A percentile compares a stretch with the other conserved stretches of the same genome.
Evolutionary conservation across 1,140 invertebrate species (phyloP).

Genomic region (Anadara kagoshimensis): DNA sequence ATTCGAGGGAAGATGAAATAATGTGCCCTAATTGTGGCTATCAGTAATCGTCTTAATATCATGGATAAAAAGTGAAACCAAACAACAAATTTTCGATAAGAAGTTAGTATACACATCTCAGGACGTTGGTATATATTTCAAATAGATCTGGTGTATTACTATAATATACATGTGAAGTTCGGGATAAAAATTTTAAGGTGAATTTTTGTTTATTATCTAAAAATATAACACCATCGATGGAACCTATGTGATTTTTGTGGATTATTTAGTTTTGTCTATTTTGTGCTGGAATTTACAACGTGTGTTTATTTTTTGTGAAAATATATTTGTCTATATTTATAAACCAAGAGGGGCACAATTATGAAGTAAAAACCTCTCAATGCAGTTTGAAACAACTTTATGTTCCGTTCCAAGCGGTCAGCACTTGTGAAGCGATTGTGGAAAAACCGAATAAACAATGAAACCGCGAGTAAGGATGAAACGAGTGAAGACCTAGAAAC

Average conservation of each 20-base stretch:
- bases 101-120: no score
- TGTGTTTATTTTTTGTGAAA: neutral
- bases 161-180: no score
- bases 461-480: conserved; percentile 72
- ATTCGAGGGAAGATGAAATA: no score
- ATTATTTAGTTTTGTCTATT: neutral
- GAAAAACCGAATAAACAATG: conserved; percentile 76
- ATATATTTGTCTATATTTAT: neutral
- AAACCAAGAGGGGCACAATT: neutral
- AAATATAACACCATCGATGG: neutral
- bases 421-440: conserved; percentile 81
- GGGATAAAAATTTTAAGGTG: no score
- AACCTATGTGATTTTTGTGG: neutral
- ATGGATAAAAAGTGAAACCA: no score
- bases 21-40: no score
- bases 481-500: conserved; percentile 67
- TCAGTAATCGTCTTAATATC: no score
- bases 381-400: conserved; percentile 74
- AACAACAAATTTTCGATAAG: no score
- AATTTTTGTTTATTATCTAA: no score
- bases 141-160: no score
- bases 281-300: neutral
- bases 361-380: conserved; percentile 12
- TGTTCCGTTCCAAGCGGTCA: conserved; percentile 83
- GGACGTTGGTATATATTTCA: no score